Evolutionary conservation across 35 echinoderm and acorn worm species (phyloP), one percentile per base, ranked within the genome.

Genomic region (Apostichopus japonicus): DNA sequence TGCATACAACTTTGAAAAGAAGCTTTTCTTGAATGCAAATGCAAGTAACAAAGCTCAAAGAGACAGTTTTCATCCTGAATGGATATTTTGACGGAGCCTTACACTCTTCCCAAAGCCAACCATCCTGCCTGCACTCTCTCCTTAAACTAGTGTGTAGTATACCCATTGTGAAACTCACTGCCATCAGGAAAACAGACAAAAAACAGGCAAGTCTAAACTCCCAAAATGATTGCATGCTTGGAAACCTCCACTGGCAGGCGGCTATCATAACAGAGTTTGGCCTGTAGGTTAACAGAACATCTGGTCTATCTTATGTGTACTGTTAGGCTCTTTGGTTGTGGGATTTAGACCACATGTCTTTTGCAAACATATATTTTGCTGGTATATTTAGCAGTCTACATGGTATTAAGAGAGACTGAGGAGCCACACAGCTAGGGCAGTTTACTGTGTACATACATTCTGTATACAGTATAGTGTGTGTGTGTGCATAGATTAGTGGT

Each of bases 251-350:
- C 19, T 19, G 63, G 63, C 63, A 67, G 63, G 33, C 33, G 33
- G 63, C 63, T 67, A 67, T 67, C 63, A 67, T 67, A 67, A 67
- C 63, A 67, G 63, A 67, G 63, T 67, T 67, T 67, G 63, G 11
- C 63, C 63, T 67, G 63, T 67, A 67, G 63, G 63, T 67, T 67
- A 67, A 67, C 63, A 44, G 63, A 67, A 67, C 63, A 67, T 67
- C 63, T 67, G 63, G 63, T 19, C 63, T 67, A 67, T 15, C 63
- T 67, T 67, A 19, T 67, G 11, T 67, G 63, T 67, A 67, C 63
- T 67, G 63, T 67, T 67, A 8, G 63, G 63, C 19, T 67, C 19
- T 19, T 17, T 19, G 63, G 63, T 67, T 67, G 63, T 67, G 63
- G 63, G 63, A 67, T 67, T 67, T 67, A 67, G 63, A 67, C 63